Conservation (phyloP, 1,140 invertebrate species). For the Aporrectodea caliginosa region DNA sequence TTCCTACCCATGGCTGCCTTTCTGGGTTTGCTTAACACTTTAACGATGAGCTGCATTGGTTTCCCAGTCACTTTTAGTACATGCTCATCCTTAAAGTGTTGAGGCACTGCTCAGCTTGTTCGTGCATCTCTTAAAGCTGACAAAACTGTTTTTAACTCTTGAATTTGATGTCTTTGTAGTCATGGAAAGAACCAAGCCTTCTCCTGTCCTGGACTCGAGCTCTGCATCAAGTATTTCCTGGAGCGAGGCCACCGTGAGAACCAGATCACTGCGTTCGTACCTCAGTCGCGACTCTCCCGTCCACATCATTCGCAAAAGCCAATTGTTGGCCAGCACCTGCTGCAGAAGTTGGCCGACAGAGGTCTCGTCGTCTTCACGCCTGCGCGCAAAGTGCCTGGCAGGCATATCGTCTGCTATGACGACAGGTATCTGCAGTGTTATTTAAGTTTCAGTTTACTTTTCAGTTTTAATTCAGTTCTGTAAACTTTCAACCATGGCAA, state of each 20-base stretch:
- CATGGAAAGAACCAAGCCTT: slow-evolving; percentile 61
- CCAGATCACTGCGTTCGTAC: slow-evolving; percentile 89
- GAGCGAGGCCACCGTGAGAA: slow-evolving; percentile 42
- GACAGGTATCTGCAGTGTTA: slow-evolving; percentile 56
- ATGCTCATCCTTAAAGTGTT: too few relatives aligned
- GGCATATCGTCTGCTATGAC: slow-evolving; percentile 92
- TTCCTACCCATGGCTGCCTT: too few relatives aligned
- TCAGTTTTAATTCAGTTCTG: too few relatives aligned
- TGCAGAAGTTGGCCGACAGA: slow-evolving; percentile 82
- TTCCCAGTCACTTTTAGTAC: too few relatives aligned
- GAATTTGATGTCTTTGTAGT: too few relatives aligned
- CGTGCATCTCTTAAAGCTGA: too few relatives aligned
- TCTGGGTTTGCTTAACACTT: too few relatives aligned
- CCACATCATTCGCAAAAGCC: too few relatives aligned
- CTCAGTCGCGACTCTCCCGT: slow-evolving; percentile 60
- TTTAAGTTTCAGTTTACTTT: not conserved
- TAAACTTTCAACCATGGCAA: too few relatives aligned
- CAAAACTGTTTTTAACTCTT: too few relatives aligned
- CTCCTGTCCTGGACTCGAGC: slow-evolving; percentile 49
- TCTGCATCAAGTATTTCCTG: slow-evolving; percentile 50
- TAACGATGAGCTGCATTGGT: too few relatives aligned
- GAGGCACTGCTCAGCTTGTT: too few relatives aligned
- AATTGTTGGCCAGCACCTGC: slow-evolving; percentile 74
- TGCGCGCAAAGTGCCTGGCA: slow-evolving; percentile 74
- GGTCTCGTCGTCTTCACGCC: slow-evolving; percentile 88